Evolutionary conservation across 92 coral and sea anemone genomes (phyloP), one percentile per base, ranked within the genome.

Genomic region (Ricordea florida): DNA sequence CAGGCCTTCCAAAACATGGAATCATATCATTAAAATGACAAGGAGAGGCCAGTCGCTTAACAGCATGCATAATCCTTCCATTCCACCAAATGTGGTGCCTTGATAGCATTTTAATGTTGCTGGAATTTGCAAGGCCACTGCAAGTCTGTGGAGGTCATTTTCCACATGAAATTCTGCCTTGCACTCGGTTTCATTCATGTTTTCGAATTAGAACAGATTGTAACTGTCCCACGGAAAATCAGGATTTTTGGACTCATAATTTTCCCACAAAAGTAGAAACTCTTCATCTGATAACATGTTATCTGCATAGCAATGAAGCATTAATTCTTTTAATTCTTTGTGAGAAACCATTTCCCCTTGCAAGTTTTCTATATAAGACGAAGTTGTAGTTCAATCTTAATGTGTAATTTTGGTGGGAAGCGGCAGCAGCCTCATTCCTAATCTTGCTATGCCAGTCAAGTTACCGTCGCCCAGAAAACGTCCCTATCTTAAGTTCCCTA

Each of bases 201-300:
- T 57, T 57, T 57, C 25, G 64, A 57, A 26, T 41, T 30, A 41
- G 18, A 57, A 57, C 23, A 25, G 43, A 30, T 26, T 16, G 20
- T 16, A 57, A 2, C 64, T 57, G 64, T 57, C 43, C 43, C 64
- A 57, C 31, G 64, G 64, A 57, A 57, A 57, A 57, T 57, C 64
- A 14, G 64, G 43, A 27, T 57, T 57, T 26, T 16, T 57, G 5
- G 64, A 57, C 64, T 31, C 24, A 31, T 31, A 31, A 26, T 57
- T 17, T 57, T 57, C 64, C 64, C 64, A 57, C 16, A 57, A 28
- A 57, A 30, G 42, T 25, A 57, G 64, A 57, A 57, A 55, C 14
- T 55, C 62, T 27, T 55, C 38, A 55, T 55, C 66, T 13, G 66
- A 59, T 11, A 59, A 31, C 21, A 59, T 13, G 42, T 59, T 31